Conservation (phyloP, 2,113 vertebrate genomes). For the Ammodytes marinus region DNA sequence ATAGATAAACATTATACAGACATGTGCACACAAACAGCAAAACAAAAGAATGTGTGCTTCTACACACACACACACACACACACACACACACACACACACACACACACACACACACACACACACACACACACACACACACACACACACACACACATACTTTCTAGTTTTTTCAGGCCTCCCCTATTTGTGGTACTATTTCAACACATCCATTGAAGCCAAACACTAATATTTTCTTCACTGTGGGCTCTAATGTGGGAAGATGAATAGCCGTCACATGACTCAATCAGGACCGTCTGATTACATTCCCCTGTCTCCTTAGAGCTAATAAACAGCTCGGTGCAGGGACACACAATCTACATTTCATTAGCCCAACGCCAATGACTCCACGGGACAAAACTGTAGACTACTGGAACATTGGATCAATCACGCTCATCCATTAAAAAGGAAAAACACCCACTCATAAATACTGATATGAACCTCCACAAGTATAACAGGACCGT, state of each 20-base stretch:
- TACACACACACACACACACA: too few species aligned
- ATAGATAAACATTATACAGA: too few species aligned
- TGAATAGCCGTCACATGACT: constrained; percentile 26
- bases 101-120: background rate
- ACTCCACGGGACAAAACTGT: constrained; percentile 17
- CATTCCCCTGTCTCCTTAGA: constrained; percentile 47
- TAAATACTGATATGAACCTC: background rate
- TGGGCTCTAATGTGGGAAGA: constrained; percentile 34
- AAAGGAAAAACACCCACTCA: background rate
- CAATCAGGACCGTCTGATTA: constrained; percentile 41
- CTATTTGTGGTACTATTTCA: constrained; percentile 36
- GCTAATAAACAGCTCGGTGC: constrained; percentile 41
- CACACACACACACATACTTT: background rate
- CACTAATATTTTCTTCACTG: constrained; percentile 37
- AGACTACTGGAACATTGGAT: background rate
- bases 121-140: background rate
- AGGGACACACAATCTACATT: constrained; percentile 3
- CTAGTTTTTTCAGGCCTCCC: constrained; percentile 5
- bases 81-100: background rate
- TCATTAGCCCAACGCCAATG: constrained; percentile 23
- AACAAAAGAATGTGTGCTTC: too few species aligned
- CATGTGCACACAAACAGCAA: too few species aligned
- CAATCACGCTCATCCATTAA: background rate
- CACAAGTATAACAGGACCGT: constrained; percentile 1
- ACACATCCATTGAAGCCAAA: constrained; percentile 34